Conservation (phyloP, 2,797 vertebrate species). For the Siniperca scherzeri region DNA sequence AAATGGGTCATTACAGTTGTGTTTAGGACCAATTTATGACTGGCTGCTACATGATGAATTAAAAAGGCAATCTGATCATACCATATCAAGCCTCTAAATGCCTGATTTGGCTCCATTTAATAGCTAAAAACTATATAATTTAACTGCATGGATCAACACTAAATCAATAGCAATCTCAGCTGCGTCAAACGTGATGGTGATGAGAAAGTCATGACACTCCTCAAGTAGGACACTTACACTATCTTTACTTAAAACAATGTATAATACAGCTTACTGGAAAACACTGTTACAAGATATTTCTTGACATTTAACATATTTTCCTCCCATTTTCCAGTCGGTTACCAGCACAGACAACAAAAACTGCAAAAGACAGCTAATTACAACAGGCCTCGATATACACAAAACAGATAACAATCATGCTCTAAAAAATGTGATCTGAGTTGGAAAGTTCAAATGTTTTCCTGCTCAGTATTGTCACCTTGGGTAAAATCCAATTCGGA, state of each 20-base stretch:
- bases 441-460: constrained; percentile 27
- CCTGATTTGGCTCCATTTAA: constrained; percentile 33
- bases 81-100: constrained; percentile 5
- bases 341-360: constrained; percentile 9
- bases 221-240: background rate
- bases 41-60: background rate
- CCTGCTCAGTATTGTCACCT: constrained; percentile 4
- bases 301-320: constrained; percentile 25
- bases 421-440: constrained; percentile 22
- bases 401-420: constrained; percentile 28
- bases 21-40: constrained; percentile 16
- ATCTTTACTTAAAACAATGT: background rate
- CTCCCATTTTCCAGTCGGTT: constrained; percentile 13
- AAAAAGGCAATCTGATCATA: constrained; percentile 29
- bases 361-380: constrained; percentile 5
- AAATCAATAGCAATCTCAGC: constrained; percentile 31
- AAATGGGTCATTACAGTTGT: constrained; percentile 32
- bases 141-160: constrained; percentile 21
- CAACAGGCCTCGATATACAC: background rate
- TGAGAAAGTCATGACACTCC: constrained; percentile 6
- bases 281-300: constrained; percentile 4
- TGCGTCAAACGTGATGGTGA: background rate
- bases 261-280: background rate
- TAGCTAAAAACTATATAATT: constrained; percentile 21
- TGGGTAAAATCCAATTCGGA: constrained; percentile 3